These are phyloP conservation scores for Fragum fragum DNA, from an alignment of 2,888 invertebrate genomes.

Conservation along the genomic window DNA sequence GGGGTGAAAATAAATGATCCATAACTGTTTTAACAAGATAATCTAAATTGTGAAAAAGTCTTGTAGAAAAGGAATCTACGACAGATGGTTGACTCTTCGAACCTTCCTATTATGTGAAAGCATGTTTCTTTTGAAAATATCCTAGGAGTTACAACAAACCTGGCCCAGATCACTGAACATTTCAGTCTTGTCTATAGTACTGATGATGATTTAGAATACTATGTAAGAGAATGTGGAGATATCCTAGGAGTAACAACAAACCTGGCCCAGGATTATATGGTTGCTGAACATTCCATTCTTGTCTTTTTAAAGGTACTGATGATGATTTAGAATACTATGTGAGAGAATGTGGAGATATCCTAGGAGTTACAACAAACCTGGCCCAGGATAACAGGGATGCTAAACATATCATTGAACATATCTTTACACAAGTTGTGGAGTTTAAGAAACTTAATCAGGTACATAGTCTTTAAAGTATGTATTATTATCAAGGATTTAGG, in stretches of 20 bases:
- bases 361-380: conserved; percentile 89
- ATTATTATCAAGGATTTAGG: no score
- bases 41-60: no score
- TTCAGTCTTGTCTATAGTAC: conserved; percentile 90
- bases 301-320: conserved; percentile 88
- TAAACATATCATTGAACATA: conserved; percentile 91
- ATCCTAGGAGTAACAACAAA: conserved; percentile 90
- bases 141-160: conserved; percentile 89
- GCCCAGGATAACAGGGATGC: conserved; percentile 87
- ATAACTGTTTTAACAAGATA: no score
- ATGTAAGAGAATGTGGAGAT: conserved; percentile 95
- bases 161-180: conserved; percentile 87
- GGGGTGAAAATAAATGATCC: no score
- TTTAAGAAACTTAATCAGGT: conserved; percentile 91
- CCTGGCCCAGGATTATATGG: conserved; percentile 86
- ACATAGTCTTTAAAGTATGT: no score
- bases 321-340: conserved; percentile 96
- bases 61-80: no score
- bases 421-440: conserved; percentile 93
- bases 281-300: conserved; percentile 89
- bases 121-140: conserved; percentile 95
- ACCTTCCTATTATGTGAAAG: conserved; percentile 96
- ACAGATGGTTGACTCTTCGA: no score
- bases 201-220: conserved; percentile 95
- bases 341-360: conserved; percentile 94